Conservation (phyloP, 1,140 invertebrate genomes). For the Drosophila asahinai region DNA sequence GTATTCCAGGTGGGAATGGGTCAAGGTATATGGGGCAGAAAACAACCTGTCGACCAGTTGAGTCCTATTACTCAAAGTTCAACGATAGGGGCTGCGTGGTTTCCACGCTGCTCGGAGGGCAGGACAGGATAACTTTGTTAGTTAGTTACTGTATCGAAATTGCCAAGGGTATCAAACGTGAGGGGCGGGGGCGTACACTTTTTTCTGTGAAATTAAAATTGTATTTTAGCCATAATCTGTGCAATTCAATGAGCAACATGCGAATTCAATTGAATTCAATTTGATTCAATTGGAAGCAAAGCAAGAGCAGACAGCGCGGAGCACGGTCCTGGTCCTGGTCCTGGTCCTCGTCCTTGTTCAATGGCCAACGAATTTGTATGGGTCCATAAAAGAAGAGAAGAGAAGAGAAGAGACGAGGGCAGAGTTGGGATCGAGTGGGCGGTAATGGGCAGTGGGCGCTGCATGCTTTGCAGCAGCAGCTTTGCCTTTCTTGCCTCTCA, state of each 20-base stretch:
- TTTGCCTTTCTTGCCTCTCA: constrained; percentile 1
- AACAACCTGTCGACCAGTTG: neutral
- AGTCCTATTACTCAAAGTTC: neutral
- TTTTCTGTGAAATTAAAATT: constrained; percentile 73
- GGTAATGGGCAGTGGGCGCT: constrained; percentile 42
- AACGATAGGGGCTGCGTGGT: neutral
- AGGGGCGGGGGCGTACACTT: constrained; percentile 6
- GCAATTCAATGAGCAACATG: constrained; percentile 77
- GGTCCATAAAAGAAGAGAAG: constrained; percentile 37
- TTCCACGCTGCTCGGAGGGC: neutral
- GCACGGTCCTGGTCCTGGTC: neutral
- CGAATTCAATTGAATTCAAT: constrained; percentile 79
- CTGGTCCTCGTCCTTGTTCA: constrained; percentile 19
- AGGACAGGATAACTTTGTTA: constrained; percentile 1
- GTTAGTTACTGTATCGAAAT: neutral
- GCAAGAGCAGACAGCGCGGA: constrained; percentile 30
- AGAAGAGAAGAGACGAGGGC: constrained; percentile 2
- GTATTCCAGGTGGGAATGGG: neutral
- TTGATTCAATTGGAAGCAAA: constrained; percentile 68
- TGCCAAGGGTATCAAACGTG: constrained; percentile 8
- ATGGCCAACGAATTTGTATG: constrained; percentile 52
- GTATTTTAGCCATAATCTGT: constrained; percentile 78
- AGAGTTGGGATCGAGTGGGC: constrained; percentile 14
- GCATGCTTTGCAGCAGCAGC: constrained; percentile 31
- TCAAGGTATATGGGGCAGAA: neutral